Evolutionary conservation across 1,140 invertebrate species (phyloP).

Genomic region (Leptinotarsa texana): DNA sequence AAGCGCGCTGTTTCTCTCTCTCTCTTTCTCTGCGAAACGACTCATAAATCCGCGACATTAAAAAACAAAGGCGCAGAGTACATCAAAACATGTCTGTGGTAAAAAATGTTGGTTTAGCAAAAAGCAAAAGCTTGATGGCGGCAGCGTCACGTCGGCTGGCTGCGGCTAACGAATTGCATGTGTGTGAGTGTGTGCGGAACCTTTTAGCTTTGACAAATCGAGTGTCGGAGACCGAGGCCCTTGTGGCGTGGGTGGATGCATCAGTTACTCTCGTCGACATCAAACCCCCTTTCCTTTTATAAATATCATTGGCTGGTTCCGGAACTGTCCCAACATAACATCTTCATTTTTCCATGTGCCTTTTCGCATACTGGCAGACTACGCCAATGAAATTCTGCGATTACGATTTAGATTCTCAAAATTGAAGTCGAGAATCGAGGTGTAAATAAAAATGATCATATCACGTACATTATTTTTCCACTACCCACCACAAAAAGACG

Average conservation of each 20-base stretch:
- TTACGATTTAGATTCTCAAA: too few relatives aligned
- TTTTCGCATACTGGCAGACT: too few relatives aligned
- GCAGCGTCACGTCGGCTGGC: constrained; percentile 53
- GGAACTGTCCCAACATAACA: constrained; percentile 2
- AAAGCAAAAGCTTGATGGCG: constrained; percentile 45
- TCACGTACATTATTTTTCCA: too few relatives aligned
- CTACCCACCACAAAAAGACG: too few relatives aligned
- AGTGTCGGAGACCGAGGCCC: constrained; percentile 44
- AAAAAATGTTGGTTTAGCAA: constrained; percentile 50
- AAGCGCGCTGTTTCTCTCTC: constrained; percentile 33
- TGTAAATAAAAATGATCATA: too few relatives aligned
- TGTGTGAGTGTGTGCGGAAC: constrained; percentile 56
- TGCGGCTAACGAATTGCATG: constrained; percentile 56
- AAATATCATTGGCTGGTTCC: constrained; percentile 12
- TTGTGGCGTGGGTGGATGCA: constrained; percentile 35
- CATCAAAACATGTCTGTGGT: constrained; percentile 53
- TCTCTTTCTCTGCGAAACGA: constrained; percentile 22
- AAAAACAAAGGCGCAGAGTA: constrained; percentile 51
- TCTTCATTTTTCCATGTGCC: too few relatives aligned
- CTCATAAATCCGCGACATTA: constrained; percentile 51
- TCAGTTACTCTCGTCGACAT: constrained; percentile 42
- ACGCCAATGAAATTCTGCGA: too few relatives aligned
- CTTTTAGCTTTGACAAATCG: constrained; percentile 55
- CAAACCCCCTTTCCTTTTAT: constrained; percentile 19
- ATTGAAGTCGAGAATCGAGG: too few relatives aligned